Base-by-base conservation (phyloP, 2,113 vertebrate genomes). In the Leptobrachium leishanense region DNA sequence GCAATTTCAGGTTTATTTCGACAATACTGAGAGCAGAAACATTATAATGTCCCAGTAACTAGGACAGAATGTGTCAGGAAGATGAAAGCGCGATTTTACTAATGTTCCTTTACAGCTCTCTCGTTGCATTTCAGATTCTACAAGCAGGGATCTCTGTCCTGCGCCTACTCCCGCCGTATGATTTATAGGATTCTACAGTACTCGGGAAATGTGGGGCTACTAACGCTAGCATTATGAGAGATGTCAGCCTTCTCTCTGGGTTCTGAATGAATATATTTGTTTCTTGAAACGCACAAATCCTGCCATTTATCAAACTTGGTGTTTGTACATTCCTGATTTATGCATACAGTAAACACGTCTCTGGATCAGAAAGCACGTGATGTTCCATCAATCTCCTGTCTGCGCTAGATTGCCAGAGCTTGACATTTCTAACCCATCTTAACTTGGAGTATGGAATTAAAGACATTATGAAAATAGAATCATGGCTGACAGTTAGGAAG, bases 11-110 rank as follows among this genome's bases (percentile, higher is more conserved):
- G 67, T 43, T n/a, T 76, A 76, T 31, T 72, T 20, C 44, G 53
- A 31, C 5, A 43, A 43, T 3, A 43, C 10, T 31, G 9, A 73
- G 15, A 10, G 68, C 43, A 70, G 43, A 50, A 9, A 31, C 41
- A 79, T 15, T 55, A 55, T 65, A 64, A 65, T 79, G 66, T 79
- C 9, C n/a, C 62, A 57, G 77, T 40, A 80, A 46, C 71, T 74
- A 62, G 11, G 20, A 46, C 65, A 68, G n/a, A 20, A 80, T 57
- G 53, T 80, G 77, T 80, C 77, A 80, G 15, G n/a, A 80, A 80
- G 77, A 80, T 80, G 55, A 39, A 80, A 74, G 66, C 53, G 13
- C 46, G 40, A 31, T 11, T 57, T 41, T 63, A 64, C 63, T 74
- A 74, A 80, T 68, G 65, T 72, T 39, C 50, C 50, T 42, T 80